Conservation (phyloP, 2,888 invertebrate species). For the Punctoribates punctum region DNA sequence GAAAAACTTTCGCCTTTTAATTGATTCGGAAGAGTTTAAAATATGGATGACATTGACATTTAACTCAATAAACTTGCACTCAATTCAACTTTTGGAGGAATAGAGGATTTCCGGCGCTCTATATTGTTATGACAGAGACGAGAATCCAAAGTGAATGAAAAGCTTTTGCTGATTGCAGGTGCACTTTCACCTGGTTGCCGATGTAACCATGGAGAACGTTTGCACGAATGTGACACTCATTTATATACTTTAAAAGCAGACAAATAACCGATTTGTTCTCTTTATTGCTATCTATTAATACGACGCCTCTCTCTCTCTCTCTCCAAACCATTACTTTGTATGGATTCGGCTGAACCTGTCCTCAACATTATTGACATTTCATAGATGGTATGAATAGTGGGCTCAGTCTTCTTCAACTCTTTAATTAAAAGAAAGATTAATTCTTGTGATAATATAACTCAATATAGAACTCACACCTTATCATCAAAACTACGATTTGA, state of each 20-base stretch:
- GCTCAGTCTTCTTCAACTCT: background rate
- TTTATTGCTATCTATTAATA: slow-evolving; percentile 11
- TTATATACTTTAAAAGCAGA: background rate
- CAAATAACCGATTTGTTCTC: background rate
- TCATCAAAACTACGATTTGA: no score
- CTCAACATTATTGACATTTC: background rate
- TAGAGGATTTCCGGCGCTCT: slow-evolving; percentile 20
- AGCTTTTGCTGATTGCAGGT: slow-evolving; percentile 1
- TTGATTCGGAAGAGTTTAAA: background rate
- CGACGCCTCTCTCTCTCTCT: no score
- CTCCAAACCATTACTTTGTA: background rate
- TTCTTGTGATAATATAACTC: background rate
- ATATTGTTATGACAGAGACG: slow-evolving; percentile 6
- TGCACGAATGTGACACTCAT: background rate
- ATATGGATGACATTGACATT: slow-evolving; percentile 23
- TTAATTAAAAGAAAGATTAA: background rate
- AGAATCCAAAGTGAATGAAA: slow-evolving; percentile 1
- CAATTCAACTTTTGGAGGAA: background rate
- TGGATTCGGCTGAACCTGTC: background rate
- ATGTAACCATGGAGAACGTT: slow-evolving; percentile 22
- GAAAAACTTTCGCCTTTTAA: background rate
- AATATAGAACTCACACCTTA: no score
- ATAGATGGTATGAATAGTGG: slow-evolving; percentile 6
- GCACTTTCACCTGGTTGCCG: slow-evolving; percentile 31
- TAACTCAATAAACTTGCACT: slow-evolving; percentile 11